phyloP scores from a whole-genome alignment of 2,888 invertebrate species.

The Craniophora ligustri region DNA sequence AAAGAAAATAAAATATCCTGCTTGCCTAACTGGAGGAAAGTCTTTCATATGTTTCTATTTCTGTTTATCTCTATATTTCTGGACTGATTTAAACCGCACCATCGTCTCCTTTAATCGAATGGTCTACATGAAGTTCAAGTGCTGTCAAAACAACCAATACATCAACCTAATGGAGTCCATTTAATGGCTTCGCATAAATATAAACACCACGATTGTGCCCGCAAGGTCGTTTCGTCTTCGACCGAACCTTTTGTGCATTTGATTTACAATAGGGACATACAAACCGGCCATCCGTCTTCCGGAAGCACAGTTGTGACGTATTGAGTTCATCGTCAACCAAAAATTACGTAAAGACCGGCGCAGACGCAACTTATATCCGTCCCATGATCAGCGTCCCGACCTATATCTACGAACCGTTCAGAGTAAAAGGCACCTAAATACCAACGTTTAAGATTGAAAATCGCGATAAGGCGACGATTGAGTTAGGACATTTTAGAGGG shows the following conservation, averaged over 20 bases:
- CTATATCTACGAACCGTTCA: constrained; percentile 60
- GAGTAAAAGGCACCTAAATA: constrained; percentile 69
- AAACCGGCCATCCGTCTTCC: constrained; percentile 77
- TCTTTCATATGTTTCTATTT: constrained; percentile 53
- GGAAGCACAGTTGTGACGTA: constrained; percentile 83
- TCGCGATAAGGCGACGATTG: constrained; percentile 63
- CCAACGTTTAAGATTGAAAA: constrained; percentile 71
- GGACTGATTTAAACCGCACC: constrained; percentile 40
- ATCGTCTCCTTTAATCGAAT: constrained; percentile 49
- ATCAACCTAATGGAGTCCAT: constrained; percentile 60
- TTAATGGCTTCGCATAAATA: constrained; percentile 63
- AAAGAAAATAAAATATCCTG: constrained; percentile 57
- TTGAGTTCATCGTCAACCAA: constrained; percentile 83
- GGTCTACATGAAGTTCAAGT: constrained; percentile 57
- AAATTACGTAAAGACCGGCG: constrained; percentile 83
- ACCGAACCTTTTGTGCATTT: constrained; percentile 65
- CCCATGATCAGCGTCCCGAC: constrained; percentile 59
- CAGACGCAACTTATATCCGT: constrained; percentile 84
- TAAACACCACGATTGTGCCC: constrained; percentile 53
- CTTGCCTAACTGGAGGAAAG: constrained; percentile 45
- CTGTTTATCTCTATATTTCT: constrained; percentile 50
- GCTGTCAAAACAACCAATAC: constrained; percentile 59
- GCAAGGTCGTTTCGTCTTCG: constrained; percentile 69
- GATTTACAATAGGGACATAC: constrained; percentile 69
- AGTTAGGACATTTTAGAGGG: constrained; percentile 70